Evolutionary conservation across 2,113 vertebrate genomes (phyloP).

Genomic region (Actenoides lindsayi): DNA sequence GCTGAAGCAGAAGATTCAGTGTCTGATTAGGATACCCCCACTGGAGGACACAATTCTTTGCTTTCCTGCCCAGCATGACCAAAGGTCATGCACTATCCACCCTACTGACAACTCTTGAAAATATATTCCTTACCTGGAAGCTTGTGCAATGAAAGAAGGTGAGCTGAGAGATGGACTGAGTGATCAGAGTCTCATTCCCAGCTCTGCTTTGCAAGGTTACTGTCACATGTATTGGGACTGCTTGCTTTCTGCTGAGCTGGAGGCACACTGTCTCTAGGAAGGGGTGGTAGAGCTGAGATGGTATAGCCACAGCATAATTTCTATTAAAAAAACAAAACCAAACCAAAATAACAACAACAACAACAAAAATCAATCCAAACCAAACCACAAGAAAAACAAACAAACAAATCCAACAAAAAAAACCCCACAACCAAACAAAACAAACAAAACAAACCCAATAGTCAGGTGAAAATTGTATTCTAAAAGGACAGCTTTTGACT

Average conservation of each 20-base stretch:
- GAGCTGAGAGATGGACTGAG: not conserved
- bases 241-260: conserved; percentile 40
- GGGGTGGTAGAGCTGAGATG: conserved; percentile 46
- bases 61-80: not conserved
- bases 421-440: not conserved
- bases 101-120: not conserved
- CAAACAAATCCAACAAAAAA: too few species aligned
- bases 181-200: conserved; percentile 43
- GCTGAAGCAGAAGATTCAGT: not conserved
- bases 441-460: not conserved
- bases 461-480: not conserved
- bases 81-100: not conserved
- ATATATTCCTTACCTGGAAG: conserved; percentile 44
- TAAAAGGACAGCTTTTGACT: not conserved
- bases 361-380: not conserved
- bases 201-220: conserved; percentile 42
- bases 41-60: not conserved
- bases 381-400: too few species aligned
- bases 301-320: conserved; percentile 54
- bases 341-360: not conserved
- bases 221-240: not conserved
- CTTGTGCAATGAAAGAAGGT: conserved; percentile 33
- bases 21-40: not conserved
- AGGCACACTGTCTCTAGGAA: conserved; percentile 57
- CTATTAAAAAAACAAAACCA: not conserved